Percentiles rank a stretch among this genome's conserved stretches.
Evolutionary conservation across 30 jellyfish, hydroid and myxozoan genomes (phyloP).

Genomic region (Turritopsis rubra): DNA sequence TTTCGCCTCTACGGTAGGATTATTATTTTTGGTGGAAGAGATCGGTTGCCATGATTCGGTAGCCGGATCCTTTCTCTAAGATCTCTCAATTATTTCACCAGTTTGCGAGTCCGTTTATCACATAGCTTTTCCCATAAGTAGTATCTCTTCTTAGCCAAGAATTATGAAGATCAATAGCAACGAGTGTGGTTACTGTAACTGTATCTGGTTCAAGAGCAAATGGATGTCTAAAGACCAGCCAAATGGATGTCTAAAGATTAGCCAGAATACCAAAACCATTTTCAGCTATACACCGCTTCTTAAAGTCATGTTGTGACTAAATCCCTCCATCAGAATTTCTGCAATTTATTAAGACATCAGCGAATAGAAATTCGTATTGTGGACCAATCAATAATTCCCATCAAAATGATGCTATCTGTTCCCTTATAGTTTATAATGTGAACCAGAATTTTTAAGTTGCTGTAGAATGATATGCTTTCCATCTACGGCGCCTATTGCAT

Average conservation of each 20-base stretch:
- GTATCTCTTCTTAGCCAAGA: conserved; percentile 19
- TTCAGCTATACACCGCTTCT: conserved; percentile 9
- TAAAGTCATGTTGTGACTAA: conserved; percentile 3
- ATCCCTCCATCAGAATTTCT: conserved; percentile 22
- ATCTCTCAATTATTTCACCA: conserved; percentile 36
- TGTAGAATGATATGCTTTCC: too few species aligned
- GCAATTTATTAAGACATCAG: neutral
- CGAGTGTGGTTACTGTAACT: conserved; percentile 8
- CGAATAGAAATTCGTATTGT: conserved; percentile 15
- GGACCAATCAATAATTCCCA: conserved; percentile 24
- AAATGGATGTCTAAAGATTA: too few species aligned
- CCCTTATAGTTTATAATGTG: conserved; percentile 9
- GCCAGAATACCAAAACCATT: conserved; percentile 25
- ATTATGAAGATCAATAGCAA: conserved; percentile 14
- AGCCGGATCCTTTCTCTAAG: conserved; percentile 29
- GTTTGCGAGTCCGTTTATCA: conserved; percentile 29
- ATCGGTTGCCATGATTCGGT: conserved; percentile 35
- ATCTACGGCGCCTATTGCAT: too few species aligned
- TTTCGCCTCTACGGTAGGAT: conserved; percentile 38
- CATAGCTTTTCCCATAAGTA: conserved; percentile 1
- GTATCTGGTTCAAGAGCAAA: conserved; percentile 15
- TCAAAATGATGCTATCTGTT: conserved; percentile 8
- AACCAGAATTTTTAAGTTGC: too few species aligned
- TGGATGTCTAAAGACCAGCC: conserved; percentile 18
- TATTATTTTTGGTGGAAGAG: conserved; percentile 18